Evolutionary conservation across 2,888 invertebrate species (phyloP), one percentile per base, ranked within the genome.

Genomic region (Merodon equestris): DNA sequence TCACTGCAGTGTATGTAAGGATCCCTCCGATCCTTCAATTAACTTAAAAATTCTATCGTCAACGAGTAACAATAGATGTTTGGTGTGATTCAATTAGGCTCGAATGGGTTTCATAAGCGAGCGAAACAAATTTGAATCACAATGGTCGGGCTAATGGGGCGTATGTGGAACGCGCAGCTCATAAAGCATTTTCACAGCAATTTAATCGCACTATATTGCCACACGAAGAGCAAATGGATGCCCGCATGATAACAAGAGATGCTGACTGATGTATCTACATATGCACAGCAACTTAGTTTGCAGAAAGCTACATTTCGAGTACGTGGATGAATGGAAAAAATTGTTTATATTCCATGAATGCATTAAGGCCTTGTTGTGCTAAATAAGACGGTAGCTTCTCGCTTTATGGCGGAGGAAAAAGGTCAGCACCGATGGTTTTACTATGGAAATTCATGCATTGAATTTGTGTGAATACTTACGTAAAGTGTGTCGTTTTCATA

Each of bases 21-120:
- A 7, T 27, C 27, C 27, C 27, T 2, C 27, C 27, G 27, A 27
- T 27, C 27, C 27, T 15, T 42, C 15, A 50, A 51, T 36, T 60
- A 58, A 67, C 67, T 38, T 44, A 15, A 9, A 40, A 54, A 64
- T 15, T n/a, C 34, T 7, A 17, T 5, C 10, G 27, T 7, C 34
- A 0, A 2, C 27, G 42, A 18, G 18, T 51, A 47, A 40, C 50
- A 40, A 27, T 19, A 13, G 19, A 14, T 54, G 15, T 45, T 56
- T 50, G 10, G 4, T 19, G 53, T 47, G 45, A 53, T 36, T 61
- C 61, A 61, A 60, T 60, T 60, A 60, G 34, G 17, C 13, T 56
- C 15, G 15, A 67, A 48, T 36, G 58, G 47, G 19, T 45, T 51
- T 51, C 42, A 19, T 9, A 2, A 60, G 60, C 18, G 38, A 18